Base-by-base conservation (phyloP, 1,140 invertebrate species). In the Maniola jurtina region DNA sequence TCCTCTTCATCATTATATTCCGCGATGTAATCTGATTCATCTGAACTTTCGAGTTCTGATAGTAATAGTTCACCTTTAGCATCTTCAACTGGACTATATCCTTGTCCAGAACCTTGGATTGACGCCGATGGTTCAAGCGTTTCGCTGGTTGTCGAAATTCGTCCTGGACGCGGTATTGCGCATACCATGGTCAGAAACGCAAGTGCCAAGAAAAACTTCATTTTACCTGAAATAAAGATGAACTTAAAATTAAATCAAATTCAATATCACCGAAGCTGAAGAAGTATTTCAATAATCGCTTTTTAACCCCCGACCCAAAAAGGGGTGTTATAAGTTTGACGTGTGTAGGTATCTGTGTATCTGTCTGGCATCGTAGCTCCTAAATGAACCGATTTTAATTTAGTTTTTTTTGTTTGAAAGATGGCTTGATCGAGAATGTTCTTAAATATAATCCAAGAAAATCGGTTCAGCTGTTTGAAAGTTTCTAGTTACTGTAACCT, bases 191-290 rank as follows among this genome's bases (percentile, higher is more conserved):
- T 71, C 16, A 84, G 16, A n/a, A 87, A 56, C 11, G 77, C 72
- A 15, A 89, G 62, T 9, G 55, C 73, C 40, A 87, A 60, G 6
- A 89, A 33, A 6, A 78, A 10, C 63, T 86, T 86, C 86, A 89
- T 88, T 59, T 64, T 83, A 45, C 57, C 83, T 88, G 76, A 48
- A 83, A 82, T 57, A 34, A 60, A 42, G 34, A 38, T 57, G 35
- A 45, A 40, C 16, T 47, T 45, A 1, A 9, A 45, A n/a, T 45
- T 11, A 25, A 25, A 25, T 25, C 25, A 25, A 25, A 25, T 25
- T 25, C 25, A 45, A 45, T 45, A 45, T 5, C 9, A 11, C 13
- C 2, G 13, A 45, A 45, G 42, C 38, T 40, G 16, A 33, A 40
- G 0, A 9, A 25, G 25, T 25, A 25, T 25, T 25, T 25, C 25